Evolutionary conservation across 2,888 invertebrate genomes (phyloP).

Genomic region (Melanostoma mellinum): DNA sequence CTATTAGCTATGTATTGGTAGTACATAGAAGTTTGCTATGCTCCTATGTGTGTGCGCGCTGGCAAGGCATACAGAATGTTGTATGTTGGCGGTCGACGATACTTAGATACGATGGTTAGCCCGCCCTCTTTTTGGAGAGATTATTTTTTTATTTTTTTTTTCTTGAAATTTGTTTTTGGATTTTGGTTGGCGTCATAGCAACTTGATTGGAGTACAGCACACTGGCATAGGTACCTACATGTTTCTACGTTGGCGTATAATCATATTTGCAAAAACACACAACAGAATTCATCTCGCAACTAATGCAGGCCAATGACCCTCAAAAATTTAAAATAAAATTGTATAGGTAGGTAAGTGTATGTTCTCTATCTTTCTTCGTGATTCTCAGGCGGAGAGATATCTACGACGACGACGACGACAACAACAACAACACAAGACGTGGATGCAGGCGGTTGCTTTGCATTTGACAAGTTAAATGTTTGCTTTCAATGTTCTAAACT

Average conservation of each 20-base stretch:
- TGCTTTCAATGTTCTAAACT: constrained; percentile 33
- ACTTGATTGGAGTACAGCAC: constrained; percentile 51
- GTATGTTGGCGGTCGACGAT: constrained; percentile 57
- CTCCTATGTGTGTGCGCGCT: constrained; percentile 54
- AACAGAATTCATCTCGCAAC: constrained; percentile 64
- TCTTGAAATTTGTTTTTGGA: constrained; percentile 15
- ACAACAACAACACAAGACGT: neutral
- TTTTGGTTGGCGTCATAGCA: constrained; percentile 68
- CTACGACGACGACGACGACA: constrained; percentile 9
- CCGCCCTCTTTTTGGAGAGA: constrained; percentile 54
- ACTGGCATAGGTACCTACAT: constrained; percentile 46
- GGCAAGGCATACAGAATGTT: constrained; percentile 13
- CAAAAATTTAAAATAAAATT: constrained; percentile 30
- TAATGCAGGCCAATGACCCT: constrained; percentile 60
- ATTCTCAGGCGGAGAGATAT: constrained; percentile 9
- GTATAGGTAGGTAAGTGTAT: constrained; percentile 25
- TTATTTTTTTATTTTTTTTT: constrained; percentile 33
- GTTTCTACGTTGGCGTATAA: constrained; percentile 65
- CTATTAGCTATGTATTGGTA: constrained; percentile 67
- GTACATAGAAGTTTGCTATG: constrained; percentile 68
- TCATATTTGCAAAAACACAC: constrained; percentile 37
- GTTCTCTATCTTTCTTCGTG: constrained; percentile 59
- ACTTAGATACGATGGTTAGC: constrained; percentile 69
- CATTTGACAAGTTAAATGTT: neutral
- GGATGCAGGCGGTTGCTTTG: constrained; percentile 53